Evolutionary conservation across 2,797 vertebrate species (phyloP).

Genomic region (Monodelphis domestica): DNA sequence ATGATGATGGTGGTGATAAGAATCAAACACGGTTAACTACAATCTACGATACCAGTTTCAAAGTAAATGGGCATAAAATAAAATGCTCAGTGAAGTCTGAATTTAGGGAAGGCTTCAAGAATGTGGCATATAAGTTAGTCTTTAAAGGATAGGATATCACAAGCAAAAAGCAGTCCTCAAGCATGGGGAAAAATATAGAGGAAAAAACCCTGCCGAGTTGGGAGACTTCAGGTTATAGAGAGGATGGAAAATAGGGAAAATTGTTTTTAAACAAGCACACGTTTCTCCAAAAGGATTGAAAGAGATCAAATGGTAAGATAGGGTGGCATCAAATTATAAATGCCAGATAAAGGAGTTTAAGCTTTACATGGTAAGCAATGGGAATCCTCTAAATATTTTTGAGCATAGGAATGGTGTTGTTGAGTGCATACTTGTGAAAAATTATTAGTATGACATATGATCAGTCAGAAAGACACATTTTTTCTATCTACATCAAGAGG

Average conservation of each 20-base stretch:
- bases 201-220: neutral
- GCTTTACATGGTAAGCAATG: neutral
- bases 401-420: neutral
- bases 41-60: neutral
- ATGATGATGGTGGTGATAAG: too few species aligned
- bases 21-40: too few species aligned
- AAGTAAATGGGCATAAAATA: neutral
- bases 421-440: neutral
- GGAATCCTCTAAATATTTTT: neutral
- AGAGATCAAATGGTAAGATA: neutral
- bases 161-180: neutral
- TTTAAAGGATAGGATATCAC: neutral
- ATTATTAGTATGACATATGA: neutral
- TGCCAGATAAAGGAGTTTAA: neutral
- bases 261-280: neutral
- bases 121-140: neutral
- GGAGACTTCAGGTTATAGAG: neutral
- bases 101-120: neutral
- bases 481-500: too few species aligned
- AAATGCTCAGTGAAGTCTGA: neutral
- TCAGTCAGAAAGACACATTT: slow-evolving; percentile 8
- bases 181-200: neutral
- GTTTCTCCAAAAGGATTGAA: neutral
- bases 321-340: neutral
- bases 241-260: neutral